Evolutionary conservation across 2,888 invertebrate species (phyloP).

Genomic region (Ernsta delagoae): DNA sequence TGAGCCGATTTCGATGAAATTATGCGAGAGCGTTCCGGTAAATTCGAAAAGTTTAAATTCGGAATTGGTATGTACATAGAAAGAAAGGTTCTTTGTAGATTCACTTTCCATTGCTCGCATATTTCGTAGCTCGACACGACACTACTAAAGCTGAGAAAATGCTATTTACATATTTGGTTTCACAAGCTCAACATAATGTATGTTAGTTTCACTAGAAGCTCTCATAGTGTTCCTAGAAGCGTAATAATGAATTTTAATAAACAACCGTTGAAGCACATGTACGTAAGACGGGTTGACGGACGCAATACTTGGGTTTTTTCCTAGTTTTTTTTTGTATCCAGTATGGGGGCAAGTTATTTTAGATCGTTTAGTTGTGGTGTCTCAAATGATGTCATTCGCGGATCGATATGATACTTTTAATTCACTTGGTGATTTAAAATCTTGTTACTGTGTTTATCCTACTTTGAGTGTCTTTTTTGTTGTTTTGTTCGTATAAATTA

Average conservation of each 20-base stretch:
- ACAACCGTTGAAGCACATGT: background rate
- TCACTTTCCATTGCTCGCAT: too few relatives aligned
- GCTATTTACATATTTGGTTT: too few relatives aligned
- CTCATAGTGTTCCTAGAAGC: slow-evolving; percentile 1
- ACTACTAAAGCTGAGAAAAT: too few relatives aligned
- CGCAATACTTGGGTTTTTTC: background rate
- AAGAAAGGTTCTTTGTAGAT: too few relatives aligned
- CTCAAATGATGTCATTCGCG: slow-evolving; percentile 3
- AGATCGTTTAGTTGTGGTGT: background rate
- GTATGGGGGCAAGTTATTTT: background rate
- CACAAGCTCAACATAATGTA: too few relatives aligned
- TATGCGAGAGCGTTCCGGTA: too few relatives aligned
- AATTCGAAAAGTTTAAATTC: too few relatives aligned
- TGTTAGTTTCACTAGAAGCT: background rate
- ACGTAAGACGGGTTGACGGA: background rate
- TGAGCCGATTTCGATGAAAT: too few relatives aligned
- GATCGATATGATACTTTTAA: background rate
- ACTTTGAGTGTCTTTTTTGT: background rate
- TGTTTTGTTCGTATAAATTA: background rate
- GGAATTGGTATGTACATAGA: too few relatives aligned
- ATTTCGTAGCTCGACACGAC: too few relatives aligned
- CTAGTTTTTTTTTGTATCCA: background rate
- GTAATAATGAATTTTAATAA: background rate
- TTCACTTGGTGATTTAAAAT: slow-evolving; percentile 1
- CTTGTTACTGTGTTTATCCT: background rate